A percentile compares a stretch with the other conserved stretches of the same genome.
Conservation (phyloP, 2,888 invertebrate genomes). For the Pterostichus niger region DNA sequence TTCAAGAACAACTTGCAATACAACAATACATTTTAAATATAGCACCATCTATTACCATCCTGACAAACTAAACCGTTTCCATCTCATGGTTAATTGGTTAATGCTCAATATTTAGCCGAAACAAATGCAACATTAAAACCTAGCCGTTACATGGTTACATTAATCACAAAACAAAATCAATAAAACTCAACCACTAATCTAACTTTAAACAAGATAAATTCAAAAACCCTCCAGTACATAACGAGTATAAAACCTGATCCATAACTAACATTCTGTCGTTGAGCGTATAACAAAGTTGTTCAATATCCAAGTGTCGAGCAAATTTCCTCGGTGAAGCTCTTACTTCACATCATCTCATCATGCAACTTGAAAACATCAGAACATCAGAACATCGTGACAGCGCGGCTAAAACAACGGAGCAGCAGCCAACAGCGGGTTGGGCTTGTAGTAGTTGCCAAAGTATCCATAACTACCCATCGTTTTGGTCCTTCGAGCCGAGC, state of each 20-base stretch:
- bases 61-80: too few relatives aligned
- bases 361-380: conserved; percentile 25
- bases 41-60: too few relatives aligned
- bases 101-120: too few relatives aligned
- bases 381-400: conserved; percentile 21
- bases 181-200: conserved; percentile 53
- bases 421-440: neutral
- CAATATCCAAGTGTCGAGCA: conserved; percentile 20
- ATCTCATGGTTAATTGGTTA: too few relatives aligned
- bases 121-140: conserved; percentile 23
- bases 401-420: conserved; percentile 22
- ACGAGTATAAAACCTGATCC: conserved; percentile 22
- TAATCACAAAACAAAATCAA: conserved; percentile 54
- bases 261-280: conserved; percentile 19
- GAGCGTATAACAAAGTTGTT: conserved; percentile 27
- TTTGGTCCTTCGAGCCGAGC: conserved; percentile 9
- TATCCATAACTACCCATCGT: conserved; percentile 49
- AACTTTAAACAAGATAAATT: conserved; percentile 50
- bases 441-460: conserved; percentile 14
- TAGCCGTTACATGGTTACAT: conserved; percentile 33
- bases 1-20: too few relatives aligned
- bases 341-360: conserved; percentile 35
- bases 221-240: conserved; percentile 35
- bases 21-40: too few relatives aligned
- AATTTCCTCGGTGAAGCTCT: neutral